Base-by-base conservation (phyloP, 1,140 invertebrate genomes). In the Drosophila punjabiensis region DNA sequence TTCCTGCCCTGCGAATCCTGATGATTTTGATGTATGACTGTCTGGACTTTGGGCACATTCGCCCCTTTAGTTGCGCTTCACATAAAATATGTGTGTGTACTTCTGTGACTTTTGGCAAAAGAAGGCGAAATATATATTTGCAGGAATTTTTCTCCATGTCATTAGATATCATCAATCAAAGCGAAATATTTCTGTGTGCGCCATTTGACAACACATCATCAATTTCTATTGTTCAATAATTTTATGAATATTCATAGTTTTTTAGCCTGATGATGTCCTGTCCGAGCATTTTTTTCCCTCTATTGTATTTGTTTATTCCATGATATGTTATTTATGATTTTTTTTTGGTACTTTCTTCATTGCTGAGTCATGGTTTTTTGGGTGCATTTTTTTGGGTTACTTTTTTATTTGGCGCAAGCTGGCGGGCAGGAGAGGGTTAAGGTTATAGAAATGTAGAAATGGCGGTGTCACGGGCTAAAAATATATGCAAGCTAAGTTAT, bases 211-310 rank as follows among this genome's bases (percentile, higher is more conserved):
- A 82, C 86, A 90, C 79, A 90, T 89, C 86, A 89, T 89, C 86
- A 86, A 85, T 86, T 82, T 90, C 86, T 90, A 89, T 89, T 89
- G 86, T 86, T 86, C 82, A 90, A 89, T 90, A 80, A 76, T 81
- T 89, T 89, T 90, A 89, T 89, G 86, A 89, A 89, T 89, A 89
- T 89, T 89, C 86, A 89, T 89, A 89, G 86, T 89, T 82, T 80
- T 82, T 79, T 83, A 81, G 79, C 76, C 41, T 28, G 53, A 52
- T 39, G 55, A 66, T 66, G 52, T 68, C 41, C 55, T 45, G 52
- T 61, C 56, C 69, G 32, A 62, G 32, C 30, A 43, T 61, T 79
- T 75, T 74, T 59, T 75, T 58, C 24, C 39, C 32, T 48, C 66
- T 58, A 87, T 87, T 87, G 80, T 83, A 81, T 87, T 87, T 83